Percentiles rank a stretch among this genome's conserved stretches.
These are phyloP conservation scores for Andrena marginata DNA, from an alignment of 2,888 invertebrate species.

Conservation along the genomic window DNA sequence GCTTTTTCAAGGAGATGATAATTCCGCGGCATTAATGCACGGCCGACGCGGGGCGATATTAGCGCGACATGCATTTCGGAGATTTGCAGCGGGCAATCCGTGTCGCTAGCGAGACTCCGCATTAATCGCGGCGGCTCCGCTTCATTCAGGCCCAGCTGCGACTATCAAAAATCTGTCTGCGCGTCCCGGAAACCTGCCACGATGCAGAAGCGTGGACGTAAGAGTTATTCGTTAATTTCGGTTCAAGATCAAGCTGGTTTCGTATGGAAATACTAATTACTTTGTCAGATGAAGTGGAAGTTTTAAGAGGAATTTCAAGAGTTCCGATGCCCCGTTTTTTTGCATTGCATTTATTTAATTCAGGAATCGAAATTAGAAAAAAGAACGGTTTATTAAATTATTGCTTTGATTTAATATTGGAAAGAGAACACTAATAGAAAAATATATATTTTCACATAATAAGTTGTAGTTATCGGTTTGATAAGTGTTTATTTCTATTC, in stretches of 20 bases:
- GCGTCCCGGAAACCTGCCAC: not conserved
- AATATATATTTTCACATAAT: too few species aligned
- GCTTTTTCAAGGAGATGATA: slow-evolving; percentile 52
- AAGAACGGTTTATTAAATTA: too few species aligned
- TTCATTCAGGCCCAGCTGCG: slow-evolving; percentile 23
- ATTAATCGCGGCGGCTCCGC: slow-evolving; percentile 22
- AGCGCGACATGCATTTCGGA: slow-evolving; percentile 30
- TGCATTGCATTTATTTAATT: too few species aligned
- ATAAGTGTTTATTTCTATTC: too few species aligned
- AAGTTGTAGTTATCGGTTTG: too few species aligned
- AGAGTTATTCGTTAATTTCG: slow-evolving; percentile 32
- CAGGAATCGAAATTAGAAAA: too few species aligned
- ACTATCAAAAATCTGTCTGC: slow-evolving; percentile 48
- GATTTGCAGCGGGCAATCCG: not conserved
- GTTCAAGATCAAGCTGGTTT: slow-evolving; percentile 4
- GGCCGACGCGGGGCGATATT: slow-evolving; percentile 10
- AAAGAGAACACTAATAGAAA: too few species aligned
- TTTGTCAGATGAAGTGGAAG: too few species aligned
- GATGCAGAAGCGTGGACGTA: not conserved
- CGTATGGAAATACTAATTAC: slow-evolving; percentile 26
- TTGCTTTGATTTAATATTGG: too few species aligned
- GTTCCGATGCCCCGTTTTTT: too few species aligned
- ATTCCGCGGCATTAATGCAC: slow-evolving; percentile 38
- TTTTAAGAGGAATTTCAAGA: too few species aligned
- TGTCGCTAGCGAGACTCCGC: slow-evolving; percentile 15